Evolutionary conservation across 2,113 vertebrate genomes (phyloP).

Genomic region (Scartelaos histophorus): DNA sequence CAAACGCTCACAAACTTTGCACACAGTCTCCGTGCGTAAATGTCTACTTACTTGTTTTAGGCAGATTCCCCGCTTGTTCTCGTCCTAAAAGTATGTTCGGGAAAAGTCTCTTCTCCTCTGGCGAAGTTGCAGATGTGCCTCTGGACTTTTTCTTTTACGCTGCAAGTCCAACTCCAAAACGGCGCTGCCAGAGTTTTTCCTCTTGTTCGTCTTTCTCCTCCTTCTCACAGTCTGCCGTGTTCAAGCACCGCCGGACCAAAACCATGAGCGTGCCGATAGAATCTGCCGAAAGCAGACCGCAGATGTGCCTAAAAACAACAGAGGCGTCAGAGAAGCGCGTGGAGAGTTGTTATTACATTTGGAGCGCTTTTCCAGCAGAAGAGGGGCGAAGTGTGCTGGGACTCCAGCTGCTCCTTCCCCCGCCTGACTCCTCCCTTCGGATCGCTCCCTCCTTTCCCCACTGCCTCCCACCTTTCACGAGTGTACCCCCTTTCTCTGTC

Average conservation of each 20-base stretch:
- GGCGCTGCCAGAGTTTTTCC: constrained; percentile 65
- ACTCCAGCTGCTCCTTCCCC: constrained; percentile 82
- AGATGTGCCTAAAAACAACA: constrained; percentile 57
- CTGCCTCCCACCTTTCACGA: constrained; percentile 62
- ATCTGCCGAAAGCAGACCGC: constrained; percentile 50
- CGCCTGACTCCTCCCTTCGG: constrained; percentile 82
- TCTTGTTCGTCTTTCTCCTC: constrained; percentile 59
- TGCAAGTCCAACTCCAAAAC: constrained; percentile 72
- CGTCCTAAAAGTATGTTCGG: constrained; percentile 46
- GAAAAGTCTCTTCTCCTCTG: constrained; percentile 35
- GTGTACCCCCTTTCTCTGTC: constrained; percentile 35
- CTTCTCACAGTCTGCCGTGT: constrained; percentile 63
- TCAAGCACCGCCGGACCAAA: constrained; percentile 50
- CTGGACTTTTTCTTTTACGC: constrained; percentile 52
- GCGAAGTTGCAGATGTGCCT: constrained; percentile 66
- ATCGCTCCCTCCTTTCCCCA: constrained; percentile 68
- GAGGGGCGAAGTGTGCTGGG: constrained; percentile 74
- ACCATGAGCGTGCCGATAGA: constrained; percentile 53
- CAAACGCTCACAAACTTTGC: constrained; percentile 48
- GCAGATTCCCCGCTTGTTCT: constrained; percentile 33
- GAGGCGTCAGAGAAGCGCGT: constrained; percentile 59
- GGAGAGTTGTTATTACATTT: constrained; percentile 73
- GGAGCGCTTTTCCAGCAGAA: constrained; percentile 71
- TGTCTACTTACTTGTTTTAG: constrained; percentile 71
- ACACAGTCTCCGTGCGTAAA: constrained; percentile 25